phyloP scores from a whole-genome alignment of 2,113 vertebrate species.

The Ascaphus truei region DNA sequence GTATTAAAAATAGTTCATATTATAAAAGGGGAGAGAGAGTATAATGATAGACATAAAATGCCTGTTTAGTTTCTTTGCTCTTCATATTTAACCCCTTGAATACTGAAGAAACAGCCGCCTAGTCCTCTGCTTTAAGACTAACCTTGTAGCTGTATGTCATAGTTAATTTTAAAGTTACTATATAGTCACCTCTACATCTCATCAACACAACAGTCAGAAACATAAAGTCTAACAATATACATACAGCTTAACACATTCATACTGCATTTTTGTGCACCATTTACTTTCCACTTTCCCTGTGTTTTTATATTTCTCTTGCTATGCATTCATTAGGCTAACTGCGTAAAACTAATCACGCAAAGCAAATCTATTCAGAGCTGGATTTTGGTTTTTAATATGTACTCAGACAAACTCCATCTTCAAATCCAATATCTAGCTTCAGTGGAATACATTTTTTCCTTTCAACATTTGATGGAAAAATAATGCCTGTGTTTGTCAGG shows the following conservation, averaged over 20 bases:
- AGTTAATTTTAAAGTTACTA: too few relatives aligned
- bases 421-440: not conserved
- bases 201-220: not conserved
- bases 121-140: too few relatives aligned
- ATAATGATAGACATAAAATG: constrained; percentile 2
- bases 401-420: not conserved
- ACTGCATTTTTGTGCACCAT: not conserved
- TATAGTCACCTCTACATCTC: not conserved
- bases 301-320: not conserved
- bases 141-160: too few relatives aligned
- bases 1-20: not conserved
- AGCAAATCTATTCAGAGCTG: not conserved
- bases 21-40: not conserved
- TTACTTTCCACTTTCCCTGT: not conserved
- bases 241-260: not conserved
- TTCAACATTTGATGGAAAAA: too few relatives aligned
- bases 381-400: not conserved
- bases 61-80: not conserved
- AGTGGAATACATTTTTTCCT: too few relatives aligned
- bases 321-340: not conserved
- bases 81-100: not conserved
- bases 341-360: not conserved
- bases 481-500: too few relatives aligned
- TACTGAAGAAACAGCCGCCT: too few relatives aligned
- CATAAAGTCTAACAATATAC: not conserved